Percentiles rank a stretch among this genome's conserved stretches.
phyloP scores from a whole-genome alignment of 2,797 vertebrate genomes.

The Typhlichthys subterraneus region DNA sequence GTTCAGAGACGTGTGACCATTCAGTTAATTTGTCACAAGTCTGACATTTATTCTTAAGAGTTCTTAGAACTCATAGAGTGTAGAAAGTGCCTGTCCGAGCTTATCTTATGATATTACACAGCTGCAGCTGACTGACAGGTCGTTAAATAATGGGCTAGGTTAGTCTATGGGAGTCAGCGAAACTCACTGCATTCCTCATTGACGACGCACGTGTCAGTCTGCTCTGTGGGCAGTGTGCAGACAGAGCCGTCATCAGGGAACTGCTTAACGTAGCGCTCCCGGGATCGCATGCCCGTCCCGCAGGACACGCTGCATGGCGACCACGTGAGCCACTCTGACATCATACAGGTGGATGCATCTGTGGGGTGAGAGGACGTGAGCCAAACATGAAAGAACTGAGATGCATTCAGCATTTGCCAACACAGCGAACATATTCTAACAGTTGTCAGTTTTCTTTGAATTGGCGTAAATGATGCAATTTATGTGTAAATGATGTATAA shows the following conservation, averaged over 20 bases:
- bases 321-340: slow-evolving; percentile 99
- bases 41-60: too few relatives aligned
- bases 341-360: slow-evolving; percentile 95
- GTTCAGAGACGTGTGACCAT: too few relatives aligned
- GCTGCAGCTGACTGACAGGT: too few relatives aligned
- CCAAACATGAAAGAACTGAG: not conserved
- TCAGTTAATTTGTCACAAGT: too few relatives aligned
- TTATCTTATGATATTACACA: too few relatives aligned
- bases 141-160: not conserved
- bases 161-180: not conserved
- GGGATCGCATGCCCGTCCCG: slow-evolving; percentile 87
- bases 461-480: too few relatives aligned
- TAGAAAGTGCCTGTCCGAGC: too few relatives aligned
- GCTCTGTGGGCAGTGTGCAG: slow-evolving; percentile 91
- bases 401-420: too few relatives aligned
- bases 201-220: slow-evolving; percentile 90
- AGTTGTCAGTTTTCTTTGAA: too few relatives aligned
- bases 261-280: slow-evolving; percentile 95
- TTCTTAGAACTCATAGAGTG: too few relatives aligned
- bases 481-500: too few relatives aligned
- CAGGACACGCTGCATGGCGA: slow-evolving; percentile 93
- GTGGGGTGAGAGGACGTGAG: slow-evolving; percentile 2
- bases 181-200: slow-evolving; percentile 95
- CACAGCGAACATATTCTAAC: too few relatives aligned
- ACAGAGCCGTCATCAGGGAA: slow-evolving; percentile 95